These are phyloP conservation scores for Diplosoma virens DNA, from an alignment of 23 tunicate genomes.

Conservation along the genomic window DNA sequence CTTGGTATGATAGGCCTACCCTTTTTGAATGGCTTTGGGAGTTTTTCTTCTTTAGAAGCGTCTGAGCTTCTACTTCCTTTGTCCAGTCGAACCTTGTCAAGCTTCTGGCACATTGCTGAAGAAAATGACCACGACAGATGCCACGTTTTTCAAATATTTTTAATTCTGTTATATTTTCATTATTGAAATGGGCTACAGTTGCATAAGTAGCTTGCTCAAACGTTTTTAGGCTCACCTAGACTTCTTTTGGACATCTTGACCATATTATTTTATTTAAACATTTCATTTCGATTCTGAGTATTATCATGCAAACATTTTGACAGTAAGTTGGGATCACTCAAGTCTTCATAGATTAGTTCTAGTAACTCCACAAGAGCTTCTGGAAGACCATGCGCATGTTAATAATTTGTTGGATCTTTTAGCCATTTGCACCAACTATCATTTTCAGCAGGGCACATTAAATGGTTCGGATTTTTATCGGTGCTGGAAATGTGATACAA, in stretches of 20 bases:
- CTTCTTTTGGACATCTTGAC: neutral
- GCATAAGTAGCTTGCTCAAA: neutral
- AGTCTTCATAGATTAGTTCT: slow-evolving; percentile 7
- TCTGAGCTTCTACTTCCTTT: neutral
- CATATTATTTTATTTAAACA: neutral
- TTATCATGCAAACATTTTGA: slow-evolving; percentile 14
- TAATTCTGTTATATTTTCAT: neutral
- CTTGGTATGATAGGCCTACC: neutral
- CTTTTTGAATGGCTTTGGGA: neutral
- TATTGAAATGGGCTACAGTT: neutral
- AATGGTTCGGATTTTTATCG: neutral
- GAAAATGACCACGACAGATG: neutral
- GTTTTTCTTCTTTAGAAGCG: neutral
- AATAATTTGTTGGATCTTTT: neutral
- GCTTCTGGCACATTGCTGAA: neutral
- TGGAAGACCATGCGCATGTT: slow-evolving; percentile 7
- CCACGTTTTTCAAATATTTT: neutral
- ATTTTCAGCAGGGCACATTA: neutral
- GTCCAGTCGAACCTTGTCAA: neutral
- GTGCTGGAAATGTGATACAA: neutral
- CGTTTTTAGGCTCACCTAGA: neutral
- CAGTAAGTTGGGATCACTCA: slow-evolving; percentile 2
- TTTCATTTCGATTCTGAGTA: neutral
- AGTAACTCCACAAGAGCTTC: neutral
- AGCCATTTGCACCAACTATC: neutral